Evolutionary conservation across 1,140 invertebrate genomes (phyloP), one percentile per base, ranked within the genome.

Genomic region (Aphaenogaster rudis): DNA sequence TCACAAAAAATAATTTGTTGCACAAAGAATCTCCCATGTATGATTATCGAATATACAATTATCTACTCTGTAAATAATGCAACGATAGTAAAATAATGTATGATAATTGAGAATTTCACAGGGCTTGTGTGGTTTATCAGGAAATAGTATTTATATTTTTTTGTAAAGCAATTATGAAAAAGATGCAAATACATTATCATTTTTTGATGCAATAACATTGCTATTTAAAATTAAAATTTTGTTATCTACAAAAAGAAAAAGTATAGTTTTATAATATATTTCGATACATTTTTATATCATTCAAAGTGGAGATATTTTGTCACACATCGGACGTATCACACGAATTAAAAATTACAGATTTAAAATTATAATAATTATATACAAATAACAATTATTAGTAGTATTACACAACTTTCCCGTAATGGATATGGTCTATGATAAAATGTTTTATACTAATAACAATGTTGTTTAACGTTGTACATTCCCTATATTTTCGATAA

Each of bases 401-500:
- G 39, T 33, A 79, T 21, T 66, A 33, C 17, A 36, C 8, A n/a
- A 63, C 50, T 79, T 36, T 50, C 7, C 0, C 6, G 5, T 57
- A 57, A 76, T 15, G n/a, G 1, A 76, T 21, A 66, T 79, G 13
- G 11, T 21, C 52, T 78, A 63, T 63, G 42, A 79, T 63, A 33
- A 42, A 64, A 78, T 79, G 3, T 79, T 77, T 88, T 77, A 77
- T 77, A 69, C 15, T 42, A 50, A 69, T 61, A 63, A 54, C 50
- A 45, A 33, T 67, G 78, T 74, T 76, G 13, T 42, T 45, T 28
- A 72, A 88, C 45, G 42, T 28, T 64, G 21, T 78, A 87, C 77
- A 79, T 79, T 79, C 42, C 76, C 28, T 9, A 79, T 79, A 66
- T 79, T 79, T 50, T 52, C 61, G 11, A 79, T 66, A 79, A 79